Evolutionary conservation across 1,140 invertebrate species (phyloP).

Genomic region (Diorhabda elongata): DNA sequence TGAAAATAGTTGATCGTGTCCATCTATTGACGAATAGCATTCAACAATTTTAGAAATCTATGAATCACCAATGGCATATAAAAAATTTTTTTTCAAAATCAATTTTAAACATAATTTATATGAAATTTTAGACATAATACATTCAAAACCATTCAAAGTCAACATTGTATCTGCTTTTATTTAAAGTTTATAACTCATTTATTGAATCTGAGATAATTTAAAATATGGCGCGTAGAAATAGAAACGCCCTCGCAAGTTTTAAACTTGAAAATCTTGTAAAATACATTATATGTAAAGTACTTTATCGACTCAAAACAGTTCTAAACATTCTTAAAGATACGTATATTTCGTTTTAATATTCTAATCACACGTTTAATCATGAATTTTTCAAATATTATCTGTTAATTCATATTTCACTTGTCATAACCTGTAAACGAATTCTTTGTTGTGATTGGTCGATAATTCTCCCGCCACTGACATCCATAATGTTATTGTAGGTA

Average conservation of each 20-base stretch:
- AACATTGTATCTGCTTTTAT: too few species aligned
- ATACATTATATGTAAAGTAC: background rate
- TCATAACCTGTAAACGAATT: constrained; percentile 16
- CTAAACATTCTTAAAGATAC: background rate
- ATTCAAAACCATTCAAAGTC: too few species aligned
- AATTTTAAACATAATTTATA: too few species aligned
- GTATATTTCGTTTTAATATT: background rate
- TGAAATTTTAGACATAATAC: too few species aligned
- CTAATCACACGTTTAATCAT: background rate
- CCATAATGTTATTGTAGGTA: constrained; percentile 26
- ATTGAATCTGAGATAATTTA: background rate
- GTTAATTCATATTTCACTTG: background rate
- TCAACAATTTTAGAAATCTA: too few species aligned
- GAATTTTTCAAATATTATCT: background rate
- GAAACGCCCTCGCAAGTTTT: background rate
- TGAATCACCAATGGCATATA: too few species aligned
- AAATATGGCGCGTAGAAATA: background rate
- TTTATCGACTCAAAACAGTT: background rate
- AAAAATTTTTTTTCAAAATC: too few species aligned
- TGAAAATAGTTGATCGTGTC: too few species aligned
- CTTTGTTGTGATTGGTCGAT: constrained; percentile 20
- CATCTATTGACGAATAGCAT: too few species aligned
- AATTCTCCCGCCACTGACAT: constrained; percentile 23
- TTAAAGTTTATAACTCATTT: too few species aligned
- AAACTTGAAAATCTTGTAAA: background rate